These are phyloP conservation scores for Dasypus novemcinctus DNA, from an alignment of 2,113 vertebrate species.

Conservation along the genomic window DNA sequence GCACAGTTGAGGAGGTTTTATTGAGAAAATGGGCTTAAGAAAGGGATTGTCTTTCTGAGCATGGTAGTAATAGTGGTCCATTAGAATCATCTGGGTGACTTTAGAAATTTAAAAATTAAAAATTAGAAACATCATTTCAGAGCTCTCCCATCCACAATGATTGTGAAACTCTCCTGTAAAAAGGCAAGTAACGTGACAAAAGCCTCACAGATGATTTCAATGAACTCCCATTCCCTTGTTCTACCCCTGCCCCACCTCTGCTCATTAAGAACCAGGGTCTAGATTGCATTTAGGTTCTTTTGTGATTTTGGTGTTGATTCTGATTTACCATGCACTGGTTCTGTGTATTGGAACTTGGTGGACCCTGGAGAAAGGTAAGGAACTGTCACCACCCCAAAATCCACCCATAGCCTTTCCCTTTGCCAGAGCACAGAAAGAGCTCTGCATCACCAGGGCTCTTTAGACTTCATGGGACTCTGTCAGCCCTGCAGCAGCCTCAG, in stretches of 20 bases:
- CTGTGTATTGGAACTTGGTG: too few species aligned
- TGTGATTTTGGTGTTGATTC: neutral
- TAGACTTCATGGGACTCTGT: neutral
- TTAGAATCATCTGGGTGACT: neutral
- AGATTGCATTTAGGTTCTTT: neutral
- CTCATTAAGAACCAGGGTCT: neutral
- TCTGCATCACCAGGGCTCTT: rapidly evolving
- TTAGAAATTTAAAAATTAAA: neutral
- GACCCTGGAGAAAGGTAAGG: too few species aligned
- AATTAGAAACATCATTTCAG: neutral
- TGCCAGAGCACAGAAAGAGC: rapidly evolving
- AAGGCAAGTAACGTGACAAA: neutral
- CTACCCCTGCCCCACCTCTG: too few species aligned
- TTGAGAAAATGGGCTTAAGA: neutral
- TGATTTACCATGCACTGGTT: rapidly evolving
- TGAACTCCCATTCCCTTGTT: too few species aligned
- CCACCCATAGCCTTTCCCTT: neutral
- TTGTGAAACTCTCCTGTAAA: neutral
- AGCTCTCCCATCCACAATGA: neutral
- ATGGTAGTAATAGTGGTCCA: neutral
- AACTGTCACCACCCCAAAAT: too few species aligned
- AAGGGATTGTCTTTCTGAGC: neutral
- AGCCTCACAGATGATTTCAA: neutral
- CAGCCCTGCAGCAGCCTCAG: neutral
- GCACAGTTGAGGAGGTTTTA: too few species aligned